These are phyloP conservation scores for Lasioglossum baleicum DNA, from an alignment of 1,140 invertebrate genomes.

Conservation along the genomic window DNA sequence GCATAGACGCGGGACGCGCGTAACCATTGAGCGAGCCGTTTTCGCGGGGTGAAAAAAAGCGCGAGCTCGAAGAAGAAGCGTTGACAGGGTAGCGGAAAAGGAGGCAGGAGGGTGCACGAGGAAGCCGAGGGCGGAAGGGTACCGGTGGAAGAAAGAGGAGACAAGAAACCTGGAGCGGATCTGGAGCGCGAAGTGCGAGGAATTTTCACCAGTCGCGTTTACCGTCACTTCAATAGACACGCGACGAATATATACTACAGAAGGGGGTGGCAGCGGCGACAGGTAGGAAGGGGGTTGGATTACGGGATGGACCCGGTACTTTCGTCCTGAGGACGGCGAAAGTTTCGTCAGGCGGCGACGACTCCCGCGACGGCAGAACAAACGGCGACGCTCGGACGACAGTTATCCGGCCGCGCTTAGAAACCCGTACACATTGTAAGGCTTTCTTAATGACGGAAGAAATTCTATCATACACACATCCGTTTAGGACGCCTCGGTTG, in stretches of 20 bases:
- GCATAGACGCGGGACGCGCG: slow-evolving; percentile 42
- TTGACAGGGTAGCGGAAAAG: slow-evolving; percentile 25
- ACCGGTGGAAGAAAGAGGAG: slow-evolving; percentile 50
- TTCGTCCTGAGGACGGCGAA: slow-evolving; percentile 44
- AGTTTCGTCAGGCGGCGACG: slow-evolving; percentile 51
- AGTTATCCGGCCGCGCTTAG: slow-evolving; percentile 68
- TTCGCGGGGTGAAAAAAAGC: slow-evolving; percentile 10
- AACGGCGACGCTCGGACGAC: slow-evolving; percentile 42
- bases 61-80: slow-evolving; percentile 24
- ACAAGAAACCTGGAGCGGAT: slow-evolving; percentile 65
- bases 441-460: slow-evolving; percentile 80
- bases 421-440: slow-evolving; percentile 75
- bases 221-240: slow-evolving; percentile 73
- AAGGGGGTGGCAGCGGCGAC: slow-evolving; percentile 13
- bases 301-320: slow-evolving; percentile 39
- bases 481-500: slow-evolving; percentile 73
- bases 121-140: slow-evolving; percentile 30
- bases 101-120: slow-evolving; percentile 29
- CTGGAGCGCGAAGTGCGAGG: slow-evolving; percentile 69
- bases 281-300: neutral
- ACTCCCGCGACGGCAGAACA: neutral
- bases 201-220: slow-evolving; percentile 68
- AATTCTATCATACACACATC: slow-evolving; percentile 78
- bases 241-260: slow-evolving; percentile 48
- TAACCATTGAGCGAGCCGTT: slow-evolving; percentile 41